Evolutionary conservation across 1,140 invertebrate genomes (phyloP).

Genomic region (Cydia strobilella): DNA sequence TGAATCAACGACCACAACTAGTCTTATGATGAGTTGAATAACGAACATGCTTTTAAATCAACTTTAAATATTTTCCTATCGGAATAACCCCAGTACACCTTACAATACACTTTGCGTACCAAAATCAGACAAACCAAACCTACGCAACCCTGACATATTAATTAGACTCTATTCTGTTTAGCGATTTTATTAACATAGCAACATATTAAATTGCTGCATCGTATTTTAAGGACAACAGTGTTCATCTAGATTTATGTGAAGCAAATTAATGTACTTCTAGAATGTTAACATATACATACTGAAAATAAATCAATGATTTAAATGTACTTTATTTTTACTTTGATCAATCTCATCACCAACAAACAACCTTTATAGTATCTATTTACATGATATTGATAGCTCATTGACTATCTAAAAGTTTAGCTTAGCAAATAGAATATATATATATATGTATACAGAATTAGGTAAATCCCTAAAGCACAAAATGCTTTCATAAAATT

Average conservation of each 20-base stretch:
- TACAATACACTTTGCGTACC: no score
- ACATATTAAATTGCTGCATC: background rate
- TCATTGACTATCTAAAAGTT: no score
- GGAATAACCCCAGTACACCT: no score
- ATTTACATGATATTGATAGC: background rate
- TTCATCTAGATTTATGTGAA: slow-evolving; percentile 13
- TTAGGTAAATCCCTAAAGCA: background rate
- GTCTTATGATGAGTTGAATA: no score
- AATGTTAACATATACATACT: slow-evolving; percentile 6
- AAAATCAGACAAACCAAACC: no score
- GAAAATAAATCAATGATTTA: slow-evolving; percentile 1
- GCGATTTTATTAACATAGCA: background rate
- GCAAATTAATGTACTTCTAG: slow-evolving; percentile 1
- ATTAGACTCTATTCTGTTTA: background rate
- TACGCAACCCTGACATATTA: slow-evolving; percentile 1
- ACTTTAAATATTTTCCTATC: no score
- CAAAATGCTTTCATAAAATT: background rate
- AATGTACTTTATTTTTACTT: slow-evolving; percentile 2
- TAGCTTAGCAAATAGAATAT: background rate
- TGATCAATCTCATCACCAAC: background rate
- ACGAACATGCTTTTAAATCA: no score
- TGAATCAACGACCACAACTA: no score
- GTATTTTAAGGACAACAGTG: slow-evolving; percentile 17
- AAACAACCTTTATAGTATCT: background rate
- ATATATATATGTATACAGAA: background rate